Evolutionary conservation across 2,888 invertebrate species (phyloP).

Genomic region (Rhingia rostrata): DNA sequence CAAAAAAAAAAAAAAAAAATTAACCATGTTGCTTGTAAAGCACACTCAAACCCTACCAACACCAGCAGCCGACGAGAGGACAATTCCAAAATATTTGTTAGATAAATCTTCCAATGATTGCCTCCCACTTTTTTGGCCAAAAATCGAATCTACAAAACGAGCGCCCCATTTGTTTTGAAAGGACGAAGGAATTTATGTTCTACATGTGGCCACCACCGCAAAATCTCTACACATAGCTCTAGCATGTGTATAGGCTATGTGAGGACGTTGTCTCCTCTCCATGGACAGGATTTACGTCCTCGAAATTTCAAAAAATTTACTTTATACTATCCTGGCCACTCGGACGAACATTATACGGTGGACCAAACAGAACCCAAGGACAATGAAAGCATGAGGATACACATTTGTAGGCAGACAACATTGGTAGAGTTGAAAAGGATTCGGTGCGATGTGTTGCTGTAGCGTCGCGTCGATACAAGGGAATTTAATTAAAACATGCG

Average conservation of each 20-base stretch:
- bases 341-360: slow-evolving; percentile 21
- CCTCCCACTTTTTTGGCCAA: slow-evolving; percentile 40
- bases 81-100: slow-evolving; percentile 34
- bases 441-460: slow-evolving; percentile 12
- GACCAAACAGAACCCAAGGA: slow-evolving; percentile 16
- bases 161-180: slow-evolving; percentile 45
- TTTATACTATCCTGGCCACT: slow-evolving; percentile 3
- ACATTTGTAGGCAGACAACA: slow-evolving; percentile 38
- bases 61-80: slow-evolving; percentile 18
- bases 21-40: slow-evolving; percentile 62
- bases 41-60: slow-evolving; percentile 49
- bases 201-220: slow-evolving; percentile 33
- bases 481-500: slow-evolving; percentile 30
- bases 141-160: slow-evolving; percentile 67
- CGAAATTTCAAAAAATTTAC: slow-evolving; percentile 40
- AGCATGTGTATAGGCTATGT: neutral
- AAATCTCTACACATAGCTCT: slow-evolving; percentile 27
- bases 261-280: neutral
- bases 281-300: slow-evolving; percentile 42
- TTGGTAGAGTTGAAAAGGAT: slow-evolving; percentile 35
- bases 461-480: neutral
- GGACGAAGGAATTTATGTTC: slow-evolving; percentile 59
- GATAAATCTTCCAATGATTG: slow-evolving; percentile 71
- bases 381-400: slow-evolving; percentile 17
- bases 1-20: slow-evolving; percentile 58